Base-by-base conservation (phyloP, 2,888 invertebrate genomes). In the Macropis europaea region DNA sequence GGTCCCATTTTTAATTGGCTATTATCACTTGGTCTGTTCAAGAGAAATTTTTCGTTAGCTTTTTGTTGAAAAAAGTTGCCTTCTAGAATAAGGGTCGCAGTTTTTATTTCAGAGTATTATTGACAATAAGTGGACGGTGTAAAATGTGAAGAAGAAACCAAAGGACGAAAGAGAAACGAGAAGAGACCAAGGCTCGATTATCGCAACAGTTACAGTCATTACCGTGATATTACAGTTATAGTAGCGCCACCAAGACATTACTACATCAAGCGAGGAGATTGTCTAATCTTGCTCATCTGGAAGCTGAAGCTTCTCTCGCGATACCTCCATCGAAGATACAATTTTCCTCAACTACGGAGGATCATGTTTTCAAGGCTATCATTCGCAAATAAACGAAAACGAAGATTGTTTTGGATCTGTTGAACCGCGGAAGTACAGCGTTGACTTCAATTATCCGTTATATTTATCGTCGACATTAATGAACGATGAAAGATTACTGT, bases 191-290 rank as follows among this genome's bases (percentile, higher is more conserved):
- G 68, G 28, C 42, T 42, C 64, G 76, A 69, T 77, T 76, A 77
- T 77, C 69, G 77, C 73, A 76, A 76, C 66, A 32, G 69, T 77
- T 69, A 69, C 71, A 34, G 50, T 66, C 60, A 77, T 77, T 78
- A 78, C 69, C 53, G 66, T 38, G 63, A 78, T 78, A 81, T 77
- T 77, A 78, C 68, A 57, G 77, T 76, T 81, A 77, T 76, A 76
- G 76, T 79, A 79, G 73, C 79, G 67, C 71, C 69, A 50, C 67
- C 60, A 32, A 38, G 54, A 61, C 34, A 43, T 81, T 81, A 63
- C 76, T 70, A 72, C 79, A 81, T 79, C 79, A 60, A 63, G 17
- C 67, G 13, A 42, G 22, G 62, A 22, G 36, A 43, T 81, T 81
- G 64, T 77, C 45, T 68, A 80, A 80, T 77, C 45, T 13, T 48